Base-by-base conservation (phyloP, 2,797 vertebrate genomes). In the Clarias laeviceps region DNA sequence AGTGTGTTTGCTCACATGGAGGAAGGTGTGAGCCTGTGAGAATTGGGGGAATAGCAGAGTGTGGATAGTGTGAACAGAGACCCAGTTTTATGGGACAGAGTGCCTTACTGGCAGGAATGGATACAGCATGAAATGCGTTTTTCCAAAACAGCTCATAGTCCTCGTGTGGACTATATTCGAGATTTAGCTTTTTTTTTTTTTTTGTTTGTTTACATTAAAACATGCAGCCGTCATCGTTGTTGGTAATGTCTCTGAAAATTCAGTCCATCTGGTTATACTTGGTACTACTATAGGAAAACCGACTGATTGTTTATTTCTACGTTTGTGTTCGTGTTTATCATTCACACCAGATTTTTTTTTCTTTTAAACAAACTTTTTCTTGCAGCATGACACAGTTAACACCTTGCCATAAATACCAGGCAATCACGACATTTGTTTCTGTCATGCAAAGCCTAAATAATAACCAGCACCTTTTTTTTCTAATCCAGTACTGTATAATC, bases 21-120 rank as follows among this genome's bases (percentile, higher is more conserved):
- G 45, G 57, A 61, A 81, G 59, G 87, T 90, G 88, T 88, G 89
- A 87, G 88, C 81, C 66, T 89, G 89, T 40, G 91, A 80, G 91
- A 84, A 84, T 78, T 87, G 90, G 92, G 90, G 83, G 61, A 79
- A 73, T 56, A 84, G 37, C 79, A 77, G 80, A 54, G 87, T 85
- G 84, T 89, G 79, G 80, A 54, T 81, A 74, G 79, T 74, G 78
- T 85, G 84, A 76, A 81, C 40, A 84, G 88, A 81, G 82, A 85
- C 86, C 87, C 89, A 90, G 80, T 89, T 87, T 83, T 85, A 87
- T 92, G 92, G 94, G 94, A 93, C 92, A 65, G 94, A 95, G 95
- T 96, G 95, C 95, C 95, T 96, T 96, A 95, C 93, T 92, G 85
- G 87, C 83, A 85, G 93, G 91, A 92, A 92, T 92, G 92, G 91